Evolutionary conservation across 64 coral and sea anemone species (phyloP), one percentile per base, ranked within the genome.

Genomic region (Platygyra sinensis): DNA sequence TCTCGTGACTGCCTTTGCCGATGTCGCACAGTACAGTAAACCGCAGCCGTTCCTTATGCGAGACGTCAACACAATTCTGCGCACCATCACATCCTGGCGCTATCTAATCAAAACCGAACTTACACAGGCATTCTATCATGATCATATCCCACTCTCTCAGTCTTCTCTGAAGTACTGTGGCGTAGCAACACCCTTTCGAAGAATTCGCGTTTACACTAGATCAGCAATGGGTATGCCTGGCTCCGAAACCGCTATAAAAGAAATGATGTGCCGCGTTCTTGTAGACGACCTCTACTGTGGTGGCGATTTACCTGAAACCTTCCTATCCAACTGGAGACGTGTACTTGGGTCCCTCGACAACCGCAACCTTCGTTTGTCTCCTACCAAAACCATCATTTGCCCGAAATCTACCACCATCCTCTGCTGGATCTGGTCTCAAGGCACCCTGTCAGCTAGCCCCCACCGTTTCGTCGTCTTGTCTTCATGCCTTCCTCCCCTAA

Each of bases 1-100:
- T 30, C 91, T 93, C 15, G 86, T 93, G 22, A 93, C 91, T 5
- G 91, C 91, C 20, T 93, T 93, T 73, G 38, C 83, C 9, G 84
- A 93, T 19, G 91, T 93, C 10, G 84, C 54, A 7, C 75, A 64
- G 7, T 93, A 87, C 52, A 80, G 57, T 73, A 93, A 93, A 87
- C 91, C 74, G 42, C 75, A 93, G 42, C 91, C 91, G 30, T 93
- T 64, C 83, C 83, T n/a, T n/a, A n/a, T n/a, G n/a, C n/a, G n/a
- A 30, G 75, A 93, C 20, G 81, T 92, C 33, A 81, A 92, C 75
- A n/a, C 83, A 30, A 77, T 82, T 25, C 28, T 92, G 22, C 82
- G 81, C 15, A 72, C 52, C 54, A 86, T 92, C 20, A 80, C 72
- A 22, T 67, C 90, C 14, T 87, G 86, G 86, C 75, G 74, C 29